phyloP scores from a whole-genome alignment of 1,140 invertebrate genomes.

The Cyphomyrmex costatus region DNA sequence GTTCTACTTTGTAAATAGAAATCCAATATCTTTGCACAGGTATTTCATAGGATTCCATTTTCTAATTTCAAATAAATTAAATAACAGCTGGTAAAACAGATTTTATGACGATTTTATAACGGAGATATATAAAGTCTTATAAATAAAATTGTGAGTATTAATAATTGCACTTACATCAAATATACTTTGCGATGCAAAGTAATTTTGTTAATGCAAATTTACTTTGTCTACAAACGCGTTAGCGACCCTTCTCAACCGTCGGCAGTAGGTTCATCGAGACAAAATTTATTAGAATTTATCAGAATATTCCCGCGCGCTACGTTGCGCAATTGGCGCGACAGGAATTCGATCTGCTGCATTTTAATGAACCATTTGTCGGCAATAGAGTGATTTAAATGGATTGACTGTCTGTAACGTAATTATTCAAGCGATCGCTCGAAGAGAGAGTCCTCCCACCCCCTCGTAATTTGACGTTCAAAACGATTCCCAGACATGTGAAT shows the following conservation, averaged over 20 bases:
- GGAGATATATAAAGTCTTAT: neutral
- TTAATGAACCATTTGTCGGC: constrained; percentile 75
- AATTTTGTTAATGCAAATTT: constrained; percentile 44
- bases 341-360: constrained; percentile 75
- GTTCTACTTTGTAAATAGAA: neutral
- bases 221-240: constrained; percentile 5
- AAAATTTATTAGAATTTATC: constrained; percentile 75
- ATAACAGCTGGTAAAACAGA: neutral
- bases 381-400: constrained; percentile 77
- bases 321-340: constrained; percentile 63
- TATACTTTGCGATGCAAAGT: constrained; percentile 7
- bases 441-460: constrained; percentile 49
- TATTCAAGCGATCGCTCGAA: constrained; percentile 74
- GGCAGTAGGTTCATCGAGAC: constrained; percentile 45
- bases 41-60: neutral
- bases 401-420: constrained; percentile 76
- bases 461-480: constrained; percentile 78
- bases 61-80: neutral
- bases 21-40: neutral
- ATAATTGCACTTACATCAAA: neutral
- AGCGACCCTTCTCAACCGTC: constrained; percentile 36
- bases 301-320: constrained; percentile 69
- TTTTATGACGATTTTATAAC: neutral
- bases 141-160: constrained; percentile 6
- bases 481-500: constrained; percentile 76